Percentiles rank a stretch among this genome's conserved stretches.
Evolutionary conservation across 1,140 invertebrate species (phyloP).

Genomic region (Wiebesia pumilae): DNA sequence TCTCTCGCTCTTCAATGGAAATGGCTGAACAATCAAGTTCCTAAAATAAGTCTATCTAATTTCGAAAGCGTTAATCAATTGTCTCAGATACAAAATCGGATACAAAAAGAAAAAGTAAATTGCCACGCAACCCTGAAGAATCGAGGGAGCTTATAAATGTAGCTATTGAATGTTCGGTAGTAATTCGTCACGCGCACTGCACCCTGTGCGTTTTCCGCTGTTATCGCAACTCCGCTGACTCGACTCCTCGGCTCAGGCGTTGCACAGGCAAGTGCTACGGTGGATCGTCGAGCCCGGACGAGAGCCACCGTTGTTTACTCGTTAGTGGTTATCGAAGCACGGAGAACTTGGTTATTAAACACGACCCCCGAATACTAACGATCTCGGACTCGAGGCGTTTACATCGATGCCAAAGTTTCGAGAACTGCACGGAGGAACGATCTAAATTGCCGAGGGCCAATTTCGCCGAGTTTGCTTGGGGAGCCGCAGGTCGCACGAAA

Average conservation of each 20-base stretch:
- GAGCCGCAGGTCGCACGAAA: background rate
- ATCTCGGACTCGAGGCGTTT: conserved; percentile 34
- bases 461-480: conserved; percentile 24
- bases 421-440: background rate
- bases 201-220: background rate
- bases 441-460: conserved; percentile 35
- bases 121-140: no score
- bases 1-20: no score
- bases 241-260: background rate
- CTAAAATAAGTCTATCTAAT: no score
- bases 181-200: background rate
- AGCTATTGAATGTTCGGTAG: no score
- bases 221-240: conserved; percentile 44
- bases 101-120: no score
- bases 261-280: no score
- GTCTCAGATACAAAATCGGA: no score
- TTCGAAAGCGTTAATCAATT: no score
- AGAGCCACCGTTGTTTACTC: conserved; percentile 53
- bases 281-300: background rate
- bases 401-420: conserved; percentile 32
- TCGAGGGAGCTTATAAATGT: no score
- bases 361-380: conserved; percentile 46
- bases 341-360: conserved; percentile 39
- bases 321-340: conserved; percentile 53
- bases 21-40: no score